phyloP scores from a whole-genome alignment of 1,140 invertebrate genomes.

The Brachionus sp. region DNA sequence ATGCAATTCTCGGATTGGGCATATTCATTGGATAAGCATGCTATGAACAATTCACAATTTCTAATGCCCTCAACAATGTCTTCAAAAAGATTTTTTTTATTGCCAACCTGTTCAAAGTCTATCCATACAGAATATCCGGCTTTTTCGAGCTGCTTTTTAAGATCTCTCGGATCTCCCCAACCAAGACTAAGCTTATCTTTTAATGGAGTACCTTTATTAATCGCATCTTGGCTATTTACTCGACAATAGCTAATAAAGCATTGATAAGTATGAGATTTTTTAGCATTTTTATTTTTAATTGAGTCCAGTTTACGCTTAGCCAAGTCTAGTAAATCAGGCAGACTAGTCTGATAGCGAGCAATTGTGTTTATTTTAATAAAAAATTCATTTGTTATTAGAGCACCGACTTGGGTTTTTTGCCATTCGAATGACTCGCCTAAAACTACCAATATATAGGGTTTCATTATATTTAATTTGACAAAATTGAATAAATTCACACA shows the following conservation, averaged over 20 bases:
- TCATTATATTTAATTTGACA: conserved; percentile 52
- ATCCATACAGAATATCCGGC: conserved; percentile 54
- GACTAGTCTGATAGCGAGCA: conserved; percentile 50
- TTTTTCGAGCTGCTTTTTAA: conserved; percentile 49
- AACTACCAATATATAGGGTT: conserved; percentile 51
- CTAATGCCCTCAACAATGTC: conserved; percentile 54
- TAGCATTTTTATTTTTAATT: conserved; percentile 22
- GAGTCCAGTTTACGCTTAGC: conserved; percentile 48
- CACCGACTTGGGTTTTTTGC: conserved; percentile 53
- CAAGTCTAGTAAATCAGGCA: conserved; percentile 49
- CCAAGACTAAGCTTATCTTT: conserved; percentile 49
- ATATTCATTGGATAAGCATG: conserved; percentile 55
- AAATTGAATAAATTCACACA: conserved; percentile 51
- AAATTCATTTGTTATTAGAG: conserved; percentile 52
- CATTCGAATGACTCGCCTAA: conserved; percentile 50
- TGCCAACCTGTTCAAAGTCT: conserved; percentile 48
- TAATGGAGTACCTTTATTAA: conserved; percentile 46
- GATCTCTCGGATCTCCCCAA: conserved; percentile 53
- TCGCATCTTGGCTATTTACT: conserved; percentile 53
- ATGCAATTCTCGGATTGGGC: conserved; percentile 50
- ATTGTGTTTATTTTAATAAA: conserved; percentile 55
- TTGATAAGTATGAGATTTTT: conserved; percentile 31
- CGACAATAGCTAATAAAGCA: conserved; percentile 47
- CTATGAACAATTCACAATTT: conserved; percentile 51
- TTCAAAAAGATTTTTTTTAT: conserved; percentile 52